Evolutionary conservation across 2,888 invertebrate species (phyloP), one percentile per base, ranked within the genome.

Genomic region (Caenorhabditis wallacei): DNA sequence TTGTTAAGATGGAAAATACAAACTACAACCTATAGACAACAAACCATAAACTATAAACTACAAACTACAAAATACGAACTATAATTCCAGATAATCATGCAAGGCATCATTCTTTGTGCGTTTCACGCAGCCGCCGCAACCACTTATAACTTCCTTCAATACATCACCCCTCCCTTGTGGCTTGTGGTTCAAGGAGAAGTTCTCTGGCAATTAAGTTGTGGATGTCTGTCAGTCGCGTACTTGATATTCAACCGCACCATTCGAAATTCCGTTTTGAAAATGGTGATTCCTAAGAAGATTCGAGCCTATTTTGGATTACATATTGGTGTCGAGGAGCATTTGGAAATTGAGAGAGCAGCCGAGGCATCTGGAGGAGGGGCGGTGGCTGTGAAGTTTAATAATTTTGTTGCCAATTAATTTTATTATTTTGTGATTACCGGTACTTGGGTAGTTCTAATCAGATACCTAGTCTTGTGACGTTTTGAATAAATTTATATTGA

Each of bases 321-420:
- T 43, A 59, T 59, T 16, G 59, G 59, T 13, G 59, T 43, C 1
- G 59, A 59, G 37, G 59, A 59, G 43, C 59, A 59, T 16, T 40
- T 59, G 13, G 59, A 37, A 2, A 11, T 43, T 35, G 59, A 59
- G 40, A 18, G 20, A 2, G 59, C 13, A 1, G 51, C 51, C 18
- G 51, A n/a, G 30, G 30, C 30, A 30, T 5, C 30, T 2, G 51
- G 5, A 18, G 20, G 43, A 18, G 56, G n/a, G 11, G 61, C 43
- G 16, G 26, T 46, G 18, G 18, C 16, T 26, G 63, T 61, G 13
- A 64, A 64, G 30, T 46, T 40, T 26, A 26, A 70, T 53, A 61
- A 68, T 30, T 54, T 37, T 20, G 18, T 59, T 20, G 30, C 2
- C 16, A 30, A n/a, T 30, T 56, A n/a, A 56, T 20, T 5, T 20